These are phyloP conservation scores for Bicyclus anynana DNA, from an alignment of 1,140 invertebrate genomes.

Conservation along the genomic window DNA sequence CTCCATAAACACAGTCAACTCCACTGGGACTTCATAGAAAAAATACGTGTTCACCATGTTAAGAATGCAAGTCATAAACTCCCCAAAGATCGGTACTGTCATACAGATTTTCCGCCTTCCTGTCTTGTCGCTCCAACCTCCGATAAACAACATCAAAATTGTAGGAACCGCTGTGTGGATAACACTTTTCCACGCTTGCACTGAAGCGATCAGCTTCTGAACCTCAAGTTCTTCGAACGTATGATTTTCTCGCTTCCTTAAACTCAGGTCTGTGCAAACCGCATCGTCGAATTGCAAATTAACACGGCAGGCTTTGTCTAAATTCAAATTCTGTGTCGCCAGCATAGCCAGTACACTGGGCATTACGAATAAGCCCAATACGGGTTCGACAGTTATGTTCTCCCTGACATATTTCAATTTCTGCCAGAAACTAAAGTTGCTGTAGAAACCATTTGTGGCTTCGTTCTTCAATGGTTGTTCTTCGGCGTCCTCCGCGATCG, in stretches of 20 bases:
- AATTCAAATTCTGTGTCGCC: conserved; percentile 63
- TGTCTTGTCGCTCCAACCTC: conserved; percentile 82
- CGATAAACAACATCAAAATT: conserved; percentile 78
- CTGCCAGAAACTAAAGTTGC: conserved; percentile 41
- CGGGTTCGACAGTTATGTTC: conserved; percentile 67
- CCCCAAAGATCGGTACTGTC: conserved; percentile 88
- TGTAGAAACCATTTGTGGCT: conserved; percentile 36
- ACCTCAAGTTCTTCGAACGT: conserved; percentile 60
- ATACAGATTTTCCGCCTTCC: conserved; percentile 90
- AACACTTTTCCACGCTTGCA: conserved; percentile 76
- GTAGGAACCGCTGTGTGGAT: conserved; percentile 77
- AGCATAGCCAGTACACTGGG: conserved; percentile 57
- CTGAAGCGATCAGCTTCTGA: conserved; percentile 80
- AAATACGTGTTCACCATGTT: conserved; percentile 88
- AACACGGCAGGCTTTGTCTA: conserved; percentile 64
- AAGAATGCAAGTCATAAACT: conserved; percentile 86
- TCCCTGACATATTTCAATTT: conserved; percentile 56
- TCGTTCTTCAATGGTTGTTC: conserved; percentile 50
- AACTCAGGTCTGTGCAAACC: conserved; percentile 49
- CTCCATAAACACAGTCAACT: conserved; percentile 82
- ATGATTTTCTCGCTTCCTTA: conserved; percentile 48
- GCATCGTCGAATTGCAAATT: conserved; percentile 52
- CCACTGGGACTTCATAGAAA: conserved; percentile 85
- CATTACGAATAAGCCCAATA: conserved; percentile 57
- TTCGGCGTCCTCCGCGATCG: conserved; percentile 30